Evolutionary conservation across 1,140 invertebrate species (phyloP), one percentile per base, ranked within the genome.

Genomic region (Atta texana): DNA sequence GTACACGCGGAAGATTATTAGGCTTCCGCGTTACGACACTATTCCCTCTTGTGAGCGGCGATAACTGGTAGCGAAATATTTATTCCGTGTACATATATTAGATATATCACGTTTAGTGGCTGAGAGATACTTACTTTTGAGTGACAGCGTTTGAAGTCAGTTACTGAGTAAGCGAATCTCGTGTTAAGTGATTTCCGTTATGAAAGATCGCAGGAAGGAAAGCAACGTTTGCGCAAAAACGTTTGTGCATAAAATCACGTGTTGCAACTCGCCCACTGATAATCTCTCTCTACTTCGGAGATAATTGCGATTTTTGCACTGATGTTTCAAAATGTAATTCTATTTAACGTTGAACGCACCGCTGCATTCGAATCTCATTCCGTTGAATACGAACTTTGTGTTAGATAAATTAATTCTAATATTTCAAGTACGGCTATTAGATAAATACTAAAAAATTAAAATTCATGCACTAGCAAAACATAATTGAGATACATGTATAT

Each of bases 261-360:
- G 59, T 74, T 24, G 69, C 28, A 84, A 84, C 28, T 49, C 53
- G 12, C 39, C 28, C 69, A 21, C 55, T 53, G 69, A 74, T 84
- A 75, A 84, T 84, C 80, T 63, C 16, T 63, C 16, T 74, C 68
- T 4, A 24, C 68, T 51, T 55, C 39, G 3, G 5, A 21, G 12
- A 59, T 82, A 74, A 82, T 82, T 39, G 24, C 34, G 21, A 44
- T 57, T 57, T 74, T 84, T 74, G 24, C 68, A 24, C 34, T 31
- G 49, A n/a, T 39, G 53, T 84, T 84, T 74, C 68, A 63, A 74
- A 84, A 84, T 21, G 14, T 51, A 61, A 61, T 74, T 10, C n/a
- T n/a, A 31, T 74, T 82, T 44, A 44, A n/a, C 39, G 44, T 18
- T 76, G 5, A 64, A 64, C 18, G 68, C 80, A 59, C 18, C 53